Conservation (phyloP, 1,140 invertebrate species). For the Leptonema lineaticorne region DNA sequence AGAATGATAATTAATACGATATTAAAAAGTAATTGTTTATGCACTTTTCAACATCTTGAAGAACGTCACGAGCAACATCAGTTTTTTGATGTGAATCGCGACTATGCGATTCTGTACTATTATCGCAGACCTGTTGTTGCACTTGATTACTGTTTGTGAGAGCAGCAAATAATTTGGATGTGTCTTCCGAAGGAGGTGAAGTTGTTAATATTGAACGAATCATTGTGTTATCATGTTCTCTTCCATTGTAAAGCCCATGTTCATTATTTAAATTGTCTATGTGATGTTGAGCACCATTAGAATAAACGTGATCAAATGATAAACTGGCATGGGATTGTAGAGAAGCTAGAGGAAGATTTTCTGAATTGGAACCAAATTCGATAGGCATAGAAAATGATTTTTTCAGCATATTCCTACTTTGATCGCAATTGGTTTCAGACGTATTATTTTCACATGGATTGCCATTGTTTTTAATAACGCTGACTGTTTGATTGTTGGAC, state of each 20-base stretch:
- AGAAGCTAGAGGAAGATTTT: constrained; percentile 8
- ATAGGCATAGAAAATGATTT: constrained; percentile 21
- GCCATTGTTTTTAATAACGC: constrained; percentile 40
- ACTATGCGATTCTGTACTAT: constrained; percentile 3
- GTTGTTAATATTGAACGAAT: constrained; percentile 39
- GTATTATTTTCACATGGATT: constrained; percentile 25
- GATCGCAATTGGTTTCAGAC: constrained; percentile 3
- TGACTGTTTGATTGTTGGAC: constrained; percentile 35
- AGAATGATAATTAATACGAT: background rate
- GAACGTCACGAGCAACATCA: constrained; percentile 61
- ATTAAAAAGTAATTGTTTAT: background rate
- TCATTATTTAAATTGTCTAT: background rate
- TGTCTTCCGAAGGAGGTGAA: constrained; percentile 31
- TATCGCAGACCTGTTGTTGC: constrained; percentile 34
- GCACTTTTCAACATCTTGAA: constrained; percentile 66
- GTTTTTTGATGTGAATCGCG: constrained; percentile 25
- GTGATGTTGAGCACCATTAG: background rate
- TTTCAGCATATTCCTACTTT: constrained; percentile 18
- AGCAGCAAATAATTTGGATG: constrained; percentile 33
- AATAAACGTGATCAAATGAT: constrained; percentile 7
- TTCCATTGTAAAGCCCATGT: background rate
- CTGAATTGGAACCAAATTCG: constrained; percentile 15
- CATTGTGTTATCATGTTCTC: constrained; percentile 38
- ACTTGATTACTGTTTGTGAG: constrained; percentile 18
- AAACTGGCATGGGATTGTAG: constrained; percentile 14